Percentiles rank a stretch among this genome's conserved stretches.
Evolutionary conservation across 2,888 invertebrate species (phyloP).

Genomic region (Calliphora vomitoria): DNA sequence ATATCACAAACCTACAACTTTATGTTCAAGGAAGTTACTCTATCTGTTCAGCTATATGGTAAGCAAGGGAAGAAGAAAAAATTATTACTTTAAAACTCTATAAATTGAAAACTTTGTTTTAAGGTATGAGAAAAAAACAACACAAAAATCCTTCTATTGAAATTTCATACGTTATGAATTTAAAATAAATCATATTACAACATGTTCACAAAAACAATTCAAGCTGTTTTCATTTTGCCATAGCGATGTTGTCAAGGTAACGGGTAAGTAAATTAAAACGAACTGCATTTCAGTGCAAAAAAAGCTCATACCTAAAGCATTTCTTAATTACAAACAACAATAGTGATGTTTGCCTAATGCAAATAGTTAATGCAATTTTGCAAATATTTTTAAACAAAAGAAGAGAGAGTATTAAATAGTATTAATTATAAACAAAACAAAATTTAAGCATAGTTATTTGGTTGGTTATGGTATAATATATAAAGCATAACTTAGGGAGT

Average conservation of each 20-base stretch:
- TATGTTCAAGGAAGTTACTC: too few relatives aligned
- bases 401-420: not conserved
- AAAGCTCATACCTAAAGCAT: not conserved
- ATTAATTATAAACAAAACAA: not conserved
- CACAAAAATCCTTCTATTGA: too few relatives aligned
- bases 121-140: too few relatives aligned
- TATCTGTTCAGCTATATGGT: too few relatives aligned
- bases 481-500: not conserved
- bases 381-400: not conserved
- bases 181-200: conserved; percentile 12
- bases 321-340: not conserved
- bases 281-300: not conserved
- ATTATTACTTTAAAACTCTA: not conserved
- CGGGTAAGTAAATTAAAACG: not conserved
- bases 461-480: not conserved
- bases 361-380: not conserved
- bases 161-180: not conserved
- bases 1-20: too few relatives aligned
- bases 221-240: conserved; percentile 10
- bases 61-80: too few relatives aligned
- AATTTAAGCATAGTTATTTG: not conserved
- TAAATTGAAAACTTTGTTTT: too few relatives aligned
- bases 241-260: not conserved
- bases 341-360: not conserved
- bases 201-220: not conserved